Evolutionary conservation across 2,888 invertebrate genomes (phyloP), one percentile per base, ranked within the genome.

Genomic region (Xylota segnis): DNA sequence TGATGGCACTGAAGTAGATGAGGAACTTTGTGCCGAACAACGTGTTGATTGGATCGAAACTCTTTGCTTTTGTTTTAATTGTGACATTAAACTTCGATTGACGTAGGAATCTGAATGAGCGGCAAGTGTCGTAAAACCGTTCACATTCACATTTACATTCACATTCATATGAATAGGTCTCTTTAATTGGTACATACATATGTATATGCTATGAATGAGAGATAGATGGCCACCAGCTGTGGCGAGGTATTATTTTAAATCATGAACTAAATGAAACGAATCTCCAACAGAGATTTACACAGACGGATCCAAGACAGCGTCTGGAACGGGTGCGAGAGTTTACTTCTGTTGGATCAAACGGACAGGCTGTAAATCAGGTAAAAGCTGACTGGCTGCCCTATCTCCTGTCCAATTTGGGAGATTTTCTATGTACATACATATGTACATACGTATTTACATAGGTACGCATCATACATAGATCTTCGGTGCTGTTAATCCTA

Each of bases 21-120:
- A 23, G 16, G 10, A 68, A 59, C n/a, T 29, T 5, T 16, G 0
- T 43, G 56, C 43, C 40, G 5, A 54, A 14, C 66, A 52, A 37
- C 9, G 16, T 59, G 50, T 76, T 76, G 29, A 66, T 52, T 40
- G n/a, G 29, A 27, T 23, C n/a, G 37, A 23, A 10, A 16, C 43
- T 52, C 50, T 34, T 52, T 12, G 23, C n/a, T 59, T n/a, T 71
- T 59, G 34, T 23, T 50, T 50, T 10, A 6, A 72, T 50, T 18
- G 18, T 56, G 75, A 75, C 45, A 75, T 34, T 65, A 23, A 56
- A 65, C 10, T 58, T 56, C 12, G 37, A 58, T 58, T 66, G 65
- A 66, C 50, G 75, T 61, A 52, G 61, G 52, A 52, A 61, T 29
- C 5, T 29, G 50, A 50, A 50, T 50, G 14, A 6, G 16, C 45